These are phyloP conservation scores for Solenodon paradoxus DNA, from an alignment of 2,113 vertebrate species.

Conservation along the genomic window DNA sequence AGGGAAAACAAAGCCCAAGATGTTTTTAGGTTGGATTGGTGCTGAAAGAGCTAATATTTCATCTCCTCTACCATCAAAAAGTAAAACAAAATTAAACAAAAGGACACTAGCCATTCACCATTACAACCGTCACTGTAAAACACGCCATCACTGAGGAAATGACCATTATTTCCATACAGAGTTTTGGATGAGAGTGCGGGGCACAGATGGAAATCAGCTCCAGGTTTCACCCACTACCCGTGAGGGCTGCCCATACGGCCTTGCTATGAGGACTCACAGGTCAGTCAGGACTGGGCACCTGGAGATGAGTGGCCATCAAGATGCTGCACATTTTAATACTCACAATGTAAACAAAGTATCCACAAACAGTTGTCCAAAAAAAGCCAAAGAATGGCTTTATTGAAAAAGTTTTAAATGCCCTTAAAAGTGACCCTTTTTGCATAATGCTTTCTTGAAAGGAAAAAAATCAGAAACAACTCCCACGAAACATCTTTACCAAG, in stretches of 20 bases:
- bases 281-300: constrained; percentile 8
- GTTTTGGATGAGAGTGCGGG: constrained; percentile 71
- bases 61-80: constrained; percentile 52
- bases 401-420: constrained; percentile 82
- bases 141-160: constrained; percentile 48
- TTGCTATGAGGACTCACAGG: constrained; percentile 70
- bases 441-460: constrained; percentile 11
- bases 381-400: constrained; percentile 80
- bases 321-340: constrained; percentile 78
- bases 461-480: not conserved
- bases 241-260: not conserved
- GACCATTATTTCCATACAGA: constrained; percentile 59
- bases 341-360: constrained; percentile 85
- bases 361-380: constrained; percentile 76
- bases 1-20: constrained; percentile 52
- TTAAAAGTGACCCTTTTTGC: constrained; percentile 71
- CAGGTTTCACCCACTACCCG: not conserved
- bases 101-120: constrained; percentile 57
- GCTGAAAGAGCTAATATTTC: constrained; percentile 55
- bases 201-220: constrained; percentile 54
- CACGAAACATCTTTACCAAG: constrained; percentile 45
- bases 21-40: constrained; percentile 59
- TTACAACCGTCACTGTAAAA: constrained; percentile 66
- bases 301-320: not conserved
- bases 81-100: constrained; percentile 47